Conservation (phyloP, 2,888 invertebrate species). For the Tetragnatha montana region DNA sequence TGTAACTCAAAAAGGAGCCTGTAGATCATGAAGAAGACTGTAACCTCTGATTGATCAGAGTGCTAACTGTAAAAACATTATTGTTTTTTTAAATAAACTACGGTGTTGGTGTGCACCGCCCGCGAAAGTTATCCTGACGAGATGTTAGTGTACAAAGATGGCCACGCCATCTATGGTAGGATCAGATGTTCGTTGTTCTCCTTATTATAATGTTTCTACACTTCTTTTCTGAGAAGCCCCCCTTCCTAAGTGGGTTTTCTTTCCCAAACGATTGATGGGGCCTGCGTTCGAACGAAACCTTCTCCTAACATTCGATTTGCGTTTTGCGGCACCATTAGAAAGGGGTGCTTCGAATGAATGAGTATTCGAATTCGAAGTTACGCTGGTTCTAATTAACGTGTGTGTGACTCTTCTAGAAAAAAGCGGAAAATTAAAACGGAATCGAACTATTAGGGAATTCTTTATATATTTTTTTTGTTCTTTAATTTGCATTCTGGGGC, state of each 20-base stretch:
- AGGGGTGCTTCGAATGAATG: not conserved
- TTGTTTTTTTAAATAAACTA: no score
- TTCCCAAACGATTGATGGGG: constrained; percentile 8
- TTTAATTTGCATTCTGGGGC: not conserved
- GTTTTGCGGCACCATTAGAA: constrained; percentile 5
- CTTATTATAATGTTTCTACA: not conserved
- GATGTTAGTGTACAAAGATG: no score
- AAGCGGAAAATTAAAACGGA: not conserved
- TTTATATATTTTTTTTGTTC: not conserved
- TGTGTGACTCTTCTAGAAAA: not conserved
- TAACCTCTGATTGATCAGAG: no score
- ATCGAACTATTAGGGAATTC: not conserved
- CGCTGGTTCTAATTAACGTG: not conserved
- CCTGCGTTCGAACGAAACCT: not conserved
- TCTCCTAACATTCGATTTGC: constrained; percentile 32
- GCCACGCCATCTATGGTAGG: no score
- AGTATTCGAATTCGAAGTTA: not conserved
- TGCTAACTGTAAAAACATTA: no score
- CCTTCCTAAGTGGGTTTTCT: constrained; percentile 17
- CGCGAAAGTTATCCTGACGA: no score
- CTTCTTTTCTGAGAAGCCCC: not conserved
- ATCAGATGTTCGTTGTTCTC: not conserved
- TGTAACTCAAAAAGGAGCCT: no score
- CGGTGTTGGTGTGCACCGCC: no score
- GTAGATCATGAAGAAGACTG: no score